phyloP scores from a whole-genome alignment of 2,888 invertebrate species.

The Ypsolopha scabrella region DNA sequence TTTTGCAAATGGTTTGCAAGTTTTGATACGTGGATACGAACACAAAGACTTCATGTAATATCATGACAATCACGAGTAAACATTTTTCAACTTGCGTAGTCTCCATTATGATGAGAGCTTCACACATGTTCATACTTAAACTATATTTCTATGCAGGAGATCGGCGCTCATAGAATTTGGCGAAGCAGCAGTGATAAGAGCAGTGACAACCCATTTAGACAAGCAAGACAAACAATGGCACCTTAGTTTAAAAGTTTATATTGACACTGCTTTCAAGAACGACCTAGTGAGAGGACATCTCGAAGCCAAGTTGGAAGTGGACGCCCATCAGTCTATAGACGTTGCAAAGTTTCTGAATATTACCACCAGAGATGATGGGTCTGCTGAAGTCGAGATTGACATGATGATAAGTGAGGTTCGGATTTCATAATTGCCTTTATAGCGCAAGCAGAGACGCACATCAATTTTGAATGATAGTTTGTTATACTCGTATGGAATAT shows the following conservation, averaged over 20 bases:
- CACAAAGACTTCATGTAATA: too few species aligned
- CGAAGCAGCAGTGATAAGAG: conserved; percentile 72
- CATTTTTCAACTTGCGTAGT: too few species aligned
- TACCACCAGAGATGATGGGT: conserved; percentile 30
- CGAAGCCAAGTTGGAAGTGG: conserved; percentile 31
- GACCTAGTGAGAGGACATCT: conserved; percentile 31
- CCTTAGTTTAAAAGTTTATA: conserved; percentile 29
- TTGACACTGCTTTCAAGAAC: conserved; percentile 31
- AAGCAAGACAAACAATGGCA: conserved; percentile 33
- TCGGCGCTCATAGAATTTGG: conserved; percentile 75
- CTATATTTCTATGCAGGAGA: conserved; percentile 66
- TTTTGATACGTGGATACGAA: too few species aligned
- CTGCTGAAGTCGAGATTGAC: conserved; percentile 30
- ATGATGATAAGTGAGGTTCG: conserved; percentile 43
- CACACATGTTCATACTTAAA: not conserved
- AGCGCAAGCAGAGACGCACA: not conserved
- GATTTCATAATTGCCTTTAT: not conserved
- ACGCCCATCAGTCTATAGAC: conserved; percentile 34
- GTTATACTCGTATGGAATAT: too few species aligned
- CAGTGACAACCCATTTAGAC: conserved; percentile 61
- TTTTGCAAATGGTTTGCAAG: too few species aligned
- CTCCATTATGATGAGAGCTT: too few species aligned
- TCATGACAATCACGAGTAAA: too few species aligned
- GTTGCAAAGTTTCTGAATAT: conserved; percentile 24
- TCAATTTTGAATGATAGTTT: not conserved